These are phyloP conservation scores for Toxotes jaculatrix DNA, from an alignment of 2,113 vertebrate species.

Conservation along the genomic window DNA sequence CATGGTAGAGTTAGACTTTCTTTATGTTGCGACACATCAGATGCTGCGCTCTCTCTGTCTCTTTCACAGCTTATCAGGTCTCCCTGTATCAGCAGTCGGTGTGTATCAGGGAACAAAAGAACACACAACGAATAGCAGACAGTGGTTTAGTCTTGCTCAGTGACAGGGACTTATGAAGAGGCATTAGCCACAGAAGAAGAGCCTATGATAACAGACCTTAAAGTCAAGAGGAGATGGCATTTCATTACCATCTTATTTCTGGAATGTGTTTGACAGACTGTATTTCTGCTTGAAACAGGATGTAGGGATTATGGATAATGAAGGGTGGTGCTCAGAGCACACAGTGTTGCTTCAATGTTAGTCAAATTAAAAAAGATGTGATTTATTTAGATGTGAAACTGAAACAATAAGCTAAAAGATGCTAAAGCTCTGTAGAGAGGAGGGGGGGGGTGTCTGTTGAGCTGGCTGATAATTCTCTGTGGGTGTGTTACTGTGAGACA, in stretches of 20 bases:
- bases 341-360: not conserved
- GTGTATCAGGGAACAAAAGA: constrained; percentile 4
- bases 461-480: too few species aligned
- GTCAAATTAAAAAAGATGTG: not conserved
- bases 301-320: not conserved
- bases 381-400: not conserved
- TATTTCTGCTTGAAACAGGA: not conserved
- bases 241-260: not conserved
- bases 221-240: not conserved
- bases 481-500: not conserved
- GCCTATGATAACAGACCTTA: not conserved
- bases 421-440: not conserved
- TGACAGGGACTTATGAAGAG: not conserved
- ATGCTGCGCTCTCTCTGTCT: not conserved
- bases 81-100: not conserved
- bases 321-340: not conserved
- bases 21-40: not conserved
- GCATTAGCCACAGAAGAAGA: not conserved
- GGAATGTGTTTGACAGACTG: constrained; percentile 3
- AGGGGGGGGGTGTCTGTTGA: not conserved
- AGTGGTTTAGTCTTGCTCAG: not conserved
- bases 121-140: not conserved
- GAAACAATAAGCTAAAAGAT: not conserved
- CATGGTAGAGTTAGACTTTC: not conserved
- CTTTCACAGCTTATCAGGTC: not conserved